Evolutionary conservation across 2,113 vertebrate species (phyloP), one percentile per base, ranked within the genome.

Genomic region (Percopsis transmontana): DNA sequence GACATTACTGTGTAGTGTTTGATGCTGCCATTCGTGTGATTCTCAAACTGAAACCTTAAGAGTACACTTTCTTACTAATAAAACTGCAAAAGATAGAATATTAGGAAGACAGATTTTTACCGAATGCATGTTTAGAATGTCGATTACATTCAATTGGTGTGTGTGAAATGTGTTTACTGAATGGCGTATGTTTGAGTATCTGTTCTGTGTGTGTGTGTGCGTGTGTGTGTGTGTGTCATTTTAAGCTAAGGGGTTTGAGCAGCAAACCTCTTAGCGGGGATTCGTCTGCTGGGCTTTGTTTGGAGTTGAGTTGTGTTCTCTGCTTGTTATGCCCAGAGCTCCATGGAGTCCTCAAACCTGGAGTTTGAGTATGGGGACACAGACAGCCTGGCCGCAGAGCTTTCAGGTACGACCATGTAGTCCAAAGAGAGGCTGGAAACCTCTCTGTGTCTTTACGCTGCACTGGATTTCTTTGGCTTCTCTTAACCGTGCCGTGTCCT

Each of bases 311-410:
- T 14, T 45, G 19, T 47, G 23, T 39, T 21, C 63, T 6, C 62
- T 65, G 40, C 64, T 42, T 69, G 19, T 83, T 74, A 63, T 20
- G 87, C 68, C 0, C 89, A 99, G 97, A 94, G 95, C 78, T 97
- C 95, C 2, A 91, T 96, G 92, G 97, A 99, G 83, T 96, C 93
- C 48, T 95, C 96, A 47, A 95, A 91, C 85, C 91, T 98, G 90
- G 97, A 99, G 83, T 99, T 99, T 24, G 94, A 96, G 33, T 99
- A 99, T 10, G 93, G 95, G 19, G 96, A 98, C 48, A 80, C 95
- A 0, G 96, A 99, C 63, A 70, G 87, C 1, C 89, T 94, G 2
- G 86, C 91, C 0, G 84, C 93, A 0, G 97, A 99, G 80, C 74
- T 98, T 13, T 94, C 97, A 91, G 97, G 97, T 99, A 88, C 81